Conservation (phyloP, 2,113 vertebrate species). For the Recurvirostra avosetta region DNA sequence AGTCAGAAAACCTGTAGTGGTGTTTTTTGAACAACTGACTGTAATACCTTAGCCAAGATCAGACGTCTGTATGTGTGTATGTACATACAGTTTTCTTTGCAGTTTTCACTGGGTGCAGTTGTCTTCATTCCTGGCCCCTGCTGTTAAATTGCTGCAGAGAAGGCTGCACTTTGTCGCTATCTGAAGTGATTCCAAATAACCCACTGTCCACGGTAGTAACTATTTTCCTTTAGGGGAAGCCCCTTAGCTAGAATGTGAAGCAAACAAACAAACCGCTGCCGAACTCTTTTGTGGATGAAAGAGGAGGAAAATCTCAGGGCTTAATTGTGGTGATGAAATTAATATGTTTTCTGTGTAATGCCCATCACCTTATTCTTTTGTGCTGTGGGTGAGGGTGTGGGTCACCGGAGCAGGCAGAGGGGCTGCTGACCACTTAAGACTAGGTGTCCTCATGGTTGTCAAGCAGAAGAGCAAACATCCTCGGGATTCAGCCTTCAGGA, state of each 20-base stretch:
- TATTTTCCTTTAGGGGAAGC: background rate
- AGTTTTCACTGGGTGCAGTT: background rate
- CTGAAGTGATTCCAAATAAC: slow-evolving; percentile 8
- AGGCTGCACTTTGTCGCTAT: background rate
- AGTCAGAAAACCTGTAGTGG: background rate
- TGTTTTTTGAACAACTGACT: background rate
- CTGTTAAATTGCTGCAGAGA: background rate
- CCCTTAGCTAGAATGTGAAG: background rate
- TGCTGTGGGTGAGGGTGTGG: background rate
- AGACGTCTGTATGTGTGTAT: background rate
- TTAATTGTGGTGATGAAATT: background rate
- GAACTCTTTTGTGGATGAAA: background rate
- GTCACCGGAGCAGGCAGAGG: background rate
- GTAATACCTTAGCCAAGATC: background rate
- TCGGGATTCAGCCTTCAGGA: background rate
- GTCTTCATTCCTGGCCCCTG: background rate
- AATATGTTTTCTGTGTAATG: background rate
- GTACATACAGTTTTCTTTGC: background rate
- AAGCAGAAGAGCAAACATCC: background rate
- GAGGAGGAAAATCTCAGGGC: background rate
- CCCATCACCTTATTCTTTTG: background rate
- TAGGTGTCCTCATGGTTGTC: fast-evolving
- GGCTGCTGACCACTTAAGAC: background rate
- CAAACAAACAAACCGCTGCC: background rate
- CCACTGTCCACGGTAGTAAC: background rate